Evolutionary conservation across 2,888 invertebrate species (phyloP), one percentile per base, ranked within the genome.

Genomic region (Tiliacea aurago): DNA sequence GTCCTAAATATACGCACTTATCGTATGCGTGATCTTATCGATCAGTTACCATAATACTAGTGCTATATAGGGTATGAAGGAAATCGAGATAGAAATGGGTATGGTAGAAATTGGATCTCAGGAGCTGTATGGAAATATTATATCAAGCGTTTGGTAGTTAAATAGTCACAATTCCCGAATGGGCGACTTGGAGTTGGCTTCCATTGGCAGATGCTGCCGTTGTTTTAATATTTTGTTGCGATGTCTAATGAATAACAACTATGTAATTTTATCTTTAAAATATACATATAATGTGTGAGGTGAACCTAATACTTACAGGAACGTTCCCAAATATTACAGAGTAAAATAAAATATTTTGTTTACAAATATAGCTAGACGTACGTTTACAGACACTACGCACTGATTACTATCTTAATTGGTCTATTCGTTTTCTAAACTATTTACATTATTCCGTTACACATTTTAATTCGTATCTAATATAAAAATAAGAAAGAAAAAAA

Each of bases 1-100:
- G 90, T 88, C 88, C 89, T 87, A 90, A 91, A 92, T 90, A 87
- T 89, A 87, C 84, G 43, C 77, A 74, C 55, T 63, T 81, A 75
- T 75, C 67, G 64, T 62, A 71, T 80, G 81, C 70, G 73, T 69
- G 68, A 73, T 70, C 62, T 75, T 68, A 75, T 84, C 81, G 23
- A 58, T n/a, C 68, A 62, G 28, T 56, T 68, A 51, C 71, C 65
- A 63, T 68, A 70, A 63, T 58, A 68, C 33, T 63, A 23, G 37
- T 15, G 3, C 37, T 72, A 1, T 45, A 55, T 18, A 49, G 23
- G 7, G 18, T 65, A 33, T 9, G 18, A 10, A 51, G 47, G 78
- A 66, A 66, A 55, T 58, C 1, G 15, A 70, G 49, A 61, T 51
- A 59, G 33, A 28, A 66, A n/a, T 67, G 20, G 53, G 11, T 56